Evolutionary conservation across 2,888 invertebrate species (phyloP), one percentile per base, ranked within the genome.

Genomic region (Ichneumon xanthorius): DNA sequence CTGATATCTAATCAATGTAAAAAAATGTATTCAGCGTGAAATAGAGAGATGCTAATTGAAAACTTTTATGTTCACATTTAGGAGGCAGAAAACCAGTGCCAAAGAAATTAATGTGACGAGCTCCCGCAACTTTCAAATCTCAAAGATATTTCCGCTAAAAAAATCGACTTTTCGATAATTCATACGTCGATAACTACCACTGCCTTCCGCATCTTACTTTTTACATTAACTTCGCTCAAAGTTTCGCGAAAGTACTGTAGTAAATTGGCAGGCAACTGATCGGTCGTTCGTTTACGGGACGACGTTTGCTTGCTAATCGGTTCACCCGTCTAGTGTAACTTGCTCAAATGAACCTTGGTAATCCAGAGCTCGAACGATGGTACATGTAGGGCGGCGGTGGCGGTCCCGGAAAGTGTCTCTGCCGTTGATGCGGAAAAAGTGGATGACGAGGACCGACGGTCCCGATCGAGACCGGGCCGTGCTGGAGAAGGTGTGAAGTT

Each of bases 401-500:
- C 65, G 92, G 90, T 19, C 92, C 92, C 40, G 92, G 88, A 85
- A 92, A 93, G 65, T 92, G 92, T 90, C 93, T 92, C 89, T 92
- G 93, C 86, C 92, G 93, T 84, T 92, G 93, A 87, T 92, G 93
- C 22, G 92, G 90, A 72, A 91, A 90, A 80, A 92, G 88, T 4
- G 92, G 91, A 80, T 92, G 92, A 85, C 92, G 92, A 6, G 91
- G 88, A n/a, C 92, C 90, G 58, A 92, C 89, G 22, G 89, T 91
- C 0, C 91, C 90, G 7, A 89, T 90, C 40, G 92, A 90, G n/a
- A 91, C 89, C 4, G 91, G 91, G 11, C 91, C 90, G 76, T 91
- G 92, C 77, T 93, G 93, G 55, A 93, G 90, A 0, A 96, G 94
- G 92, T 97, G 97, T 80, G 96, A 96, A 30, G 97, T 96, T 2